These are phyloP conservation scores for Drosophila pandora DNA, from an alignment of 1,140 invertebrate species.

Conservation along the genomic window DNA sequence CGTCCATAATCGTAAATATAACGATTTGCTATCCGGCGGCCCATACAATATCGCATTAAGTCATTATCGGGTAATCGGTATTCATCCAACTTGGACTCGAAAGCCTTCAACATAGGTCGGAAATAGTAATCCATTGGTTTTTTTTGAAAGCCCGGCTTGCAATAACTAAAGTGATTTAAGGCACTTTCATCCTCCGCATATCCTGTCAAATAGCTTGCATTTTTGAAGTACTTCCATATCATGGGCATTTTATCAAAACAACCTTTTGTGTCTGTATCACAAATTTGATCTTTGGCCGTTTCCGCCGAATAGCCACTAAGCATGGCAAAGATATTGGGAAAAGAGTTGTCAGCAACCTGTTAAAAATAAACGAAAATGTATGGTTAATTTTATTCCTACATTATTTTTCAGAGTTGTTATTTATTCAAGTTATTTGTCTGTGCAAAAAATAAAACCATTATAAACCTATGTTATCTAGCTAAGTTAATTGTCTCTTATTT, in stretches of 20 bases:
- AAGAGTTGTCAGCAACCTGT: slow-evolving; percentile 90
- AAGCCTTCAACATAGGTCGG: slow-evolving; percentile 89
- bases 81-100: slow-evolving; percentile 61
- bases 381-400: no score
- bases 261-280: slow-evolving; percentile 84
- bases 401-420: no score
- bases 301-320: slow-evolving; percentile 87
- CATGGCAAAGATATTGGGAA: slow-evolving; percentile 91
- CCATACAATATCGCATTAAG: slow-evolving; percentile 84
- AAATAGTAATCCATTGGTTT: slow-evolving; percentile 93
- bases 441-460: no score
- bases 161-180: slow-evolving; percentile 92
- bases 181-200: slow-evolving; percentile 90
- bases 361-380: neutral
- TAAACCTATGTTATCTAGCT: no score
- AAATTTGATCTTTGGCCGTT: slow-evolving; percentile 83
- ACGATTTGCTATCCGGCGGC: slow-evolving; percentile 85
- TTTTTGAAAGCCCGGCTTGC: slow-evolving; percentile 89
- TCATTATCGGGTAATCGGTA: slow-evolving; percentile 10
- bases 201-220: slow-evolving; percentile 89
- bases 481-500: no score
- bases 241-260: slow-evolving; percentile 88
- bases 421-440: no score
- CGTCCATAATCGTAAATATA: slow-evolving; percentile 85
- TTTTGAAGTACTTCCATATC: slow-evolving; percentile 90